Base-by-base conservation (phyloP, 2,113 vertebrate species). In the Axis porcinus region DNA sequence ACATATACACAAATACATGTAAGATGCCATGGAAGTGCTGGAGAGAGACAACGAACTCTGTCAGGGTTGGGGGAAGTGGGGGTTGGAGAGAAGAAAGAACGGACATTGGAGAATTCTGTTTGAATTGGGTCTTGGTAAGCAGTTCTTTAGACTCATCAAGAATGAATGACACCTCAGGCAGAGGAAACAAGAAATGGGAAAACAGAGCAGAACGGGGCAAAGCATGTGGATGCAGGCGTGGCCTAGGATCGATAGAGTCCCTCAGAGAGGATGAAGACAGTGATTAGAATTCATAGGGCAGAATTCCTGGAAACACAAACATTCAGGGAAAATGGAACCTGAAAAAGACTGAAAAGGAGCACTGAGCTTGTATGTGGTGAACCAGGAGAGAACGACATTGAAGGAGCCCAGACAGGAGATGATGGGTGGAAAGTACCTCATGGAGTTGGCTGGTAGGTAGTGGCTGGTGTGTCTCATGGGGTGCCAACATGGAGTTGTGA, bases 31-130 rank as follows among this genome's bases (percentile, higher is more conserved):
- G 4, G 9, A 55, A 83, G 5, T 28, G 16, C 45, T 43, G 8
- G 78, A 16, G 79, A 67, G 3, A 43, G 30, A 13, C 11, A 19
- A 25, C 25, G 62, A 6, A 10, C 28, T 91, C 15, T 55, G 6
- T 86, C 16, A 45, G 36, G 15, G 5, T 21, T 62, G 36, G 7
- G 14, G 7, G 5, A 36, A 2, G 11, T 3, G 2, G 30, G 1
- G 2, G 11, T 25, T 28, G 30, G 54, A 96, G 33, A 74, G 5
- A 82, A 81, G 43, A 87, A 45, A 95, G 52, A 60, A 33, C 45
- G 8, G 4, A 2, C 10, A n/a, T 70, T 55, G 36, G 60, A 78
- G 36, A 86, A 85, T 55, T 89, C 3, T 89, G 43, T 84, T 82
- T 76, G 25, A 89, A 91, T 6, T 23, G 25, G 36, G 25, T 86